Evolutionary conservation across 1,140 invertebrate species (phyloP), one percentile per base, ranked within the genome.

Genomic region (Micrasema minimum): DNA sequence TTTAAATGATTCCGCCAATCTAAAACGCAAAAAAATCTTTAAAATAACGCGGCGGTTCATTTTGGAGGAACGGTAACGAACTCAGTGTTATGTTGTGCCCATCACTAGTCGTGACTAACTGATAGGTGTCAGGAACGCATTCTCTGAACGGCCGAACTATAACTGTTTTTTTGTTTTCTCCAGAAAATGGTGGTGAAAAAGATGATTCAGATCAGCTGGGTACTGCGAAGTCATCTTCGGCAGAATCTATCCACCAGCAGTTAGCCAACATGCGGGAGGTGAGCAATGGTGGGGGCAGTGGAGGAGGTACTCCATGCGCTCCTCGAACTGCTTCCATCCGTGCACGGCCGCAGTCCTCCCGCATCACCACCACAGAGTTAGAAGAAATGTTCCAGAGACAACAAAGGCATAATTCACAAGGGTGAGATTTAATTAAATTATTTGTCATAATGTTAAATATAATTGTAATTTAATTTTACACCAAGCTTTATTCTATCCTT

Each of bases 341-440:
- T 77, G 90, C 93, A 71, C 85, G 95, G 22, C 94, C 94, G 9
- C 92, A 91, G 0, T 95, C 93, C 12, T 91, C 91, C 71, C 87
- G 95, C 71, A 95, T 97, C 70, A 95, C 94, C 0, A 92, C 94
- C 16, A 92, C 92, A 5, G 94, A 96, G 82, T 86, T 96, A 26
- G 93, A 96, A 83, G 93, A 96, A 83, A 87, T 96, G 66, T 96
- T 96, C 88, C 90, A 94, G 80, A 85, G 92, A 35, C 93, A 95
- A 80, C 88, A 90, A 75, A 88, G 87, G 71, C 69, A 76, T 50
- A 83, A 77, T 71, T 69, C 78, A 35, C 78, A 74, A 65, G 78
- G 78, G 75, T 82, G 82, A 16, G n/a, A n/a, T n/a, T n/a, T n/a
- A n/a, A n/a, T n/a, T n/a, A n/a, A n/a, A n/a, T n/a, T n/a, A n/a